phyloP scores from a whole-genome alignment of 2,797 vertebrate species.

The Lutjanus argentimaculatus region DNA sequence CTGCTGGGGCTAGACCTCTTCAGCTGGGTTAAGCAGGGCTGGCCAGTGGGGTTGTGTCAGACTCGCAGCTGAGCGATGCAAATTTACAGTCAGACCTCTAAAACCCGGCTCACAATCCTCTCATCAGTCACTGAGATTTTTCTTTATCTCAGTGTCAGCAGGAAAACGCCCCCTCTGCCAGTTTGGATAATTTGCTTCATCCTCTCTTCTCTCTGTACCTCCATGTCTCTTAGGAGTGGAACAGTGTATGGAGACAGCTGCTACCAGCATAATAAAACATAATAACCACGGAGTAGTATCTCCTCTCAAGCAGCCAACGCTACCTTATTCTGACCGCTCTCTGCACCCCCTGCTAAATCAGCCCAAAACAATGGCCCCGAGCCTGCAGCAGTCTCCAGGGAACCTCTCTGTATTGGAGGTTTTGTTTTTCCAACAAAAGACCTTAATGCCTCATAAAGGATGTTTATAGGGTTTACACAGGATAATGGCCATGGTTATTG shows the following conservation, averaged over 20 bases:
- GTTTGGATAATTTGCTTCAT: slow-evolving; percentile 32
- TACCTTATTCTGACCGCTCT: slow-evolving; percentile 58
- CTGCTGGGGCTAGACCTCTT: slow-evolving; percentile 60
- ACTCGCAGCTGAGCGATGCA: slow-evolving; percentile 56
- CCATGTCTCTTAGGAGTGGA: slow-evolving; percentile 36
- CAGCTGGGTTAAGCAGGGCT: slow-evolving; percentile 60
- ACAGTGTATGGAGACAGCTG: slow-evolving; percentile 47
- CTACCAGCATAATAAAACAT: slow-evolving; percentile 61
- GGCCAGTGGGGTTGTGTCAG: slow-evolving; percentile 27
- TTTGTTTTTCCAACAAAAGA: slow-evolving; percentile 78
- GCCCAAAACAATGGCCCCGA: slow-evolving; percentile 67
- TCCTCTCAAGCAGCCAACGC: slow-evolving; percentile 51
- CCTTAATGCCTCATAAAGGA: slow-evolving; percentile 71
- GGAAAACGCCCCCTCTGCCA: slow-evolving; percentile 9
- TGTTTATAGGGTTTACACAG: slow-evolving; percentile 76
- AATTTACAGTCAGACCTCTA: slow-evolving; percentile 50
- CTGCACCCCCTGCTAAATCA: slow-evolving; percentile 67
- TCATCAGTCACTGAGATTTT: slow-evolving; percentile 29
- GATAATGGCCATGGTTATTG: slow-evolving; percentile 71
- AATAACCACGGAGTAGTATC: slow-evolving; percentile 56
- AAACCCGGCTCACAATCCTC: slow-evolving; percentile 26
- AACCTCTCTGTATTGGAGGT: slow-evolving; percentile 59
- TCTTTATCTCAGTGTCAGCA: slow-evolving; percentile 23
- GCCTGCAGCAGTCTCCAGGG: slow-evolving; percentile 60
- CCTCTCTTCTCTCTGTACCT: slow-evolving; percentile 28